Evolutionary conservation across 1,140 invertebrate species (phyloP).

Genomic region (Drosophila insularis): DNA sequence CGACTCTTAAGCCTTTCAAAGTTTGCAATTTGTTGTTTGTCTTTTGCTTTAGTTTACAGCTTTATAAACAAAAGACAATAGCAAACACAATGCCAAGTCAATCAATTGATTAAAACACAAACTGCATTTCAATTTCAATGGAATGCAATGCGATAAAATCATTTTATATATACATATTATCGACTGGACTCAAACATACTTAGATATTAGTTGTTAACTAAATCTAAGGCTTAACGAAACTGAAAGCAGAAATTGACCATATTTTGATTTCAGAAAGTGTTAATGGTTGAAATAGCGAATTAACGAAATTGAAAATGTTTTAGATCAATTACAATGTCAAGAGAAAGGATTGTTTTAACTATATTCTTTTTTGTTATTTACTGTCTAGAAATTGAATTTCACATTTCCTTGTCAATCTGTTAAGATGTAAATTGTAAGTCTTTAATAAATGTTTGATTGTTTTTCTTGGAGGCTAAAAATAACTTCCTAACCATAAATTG

Average conservation of each 20-base stretch:
- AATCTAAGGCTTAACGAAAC: not conserved
- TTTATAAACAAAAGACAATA: slow-evolving; percentile 47
- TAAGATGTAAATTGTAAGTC: not conserved
- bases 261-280: too few relatives aligned
- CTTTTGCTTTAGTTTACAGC: slow-evolving; percentile 42
- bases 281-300: too few relatives aligned
- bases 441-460: not conserved
- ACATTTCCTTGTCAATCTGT: too few relatives aligned
- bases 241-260: not conserved
- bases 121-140: slow-evolving; percentile 9
- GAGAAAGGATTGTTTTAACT: too few relatives aligned
- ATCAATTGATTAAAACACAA: slow-evolving; percentile 45
- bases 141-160: slow-evolving; percentile 7
- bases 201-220: not conserved
- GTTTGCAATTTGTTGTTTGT: slow-evolving; percentile 33
- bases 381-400: too few relatives aligned
- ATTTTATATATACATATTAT: not conserved
- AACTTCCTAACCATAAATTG: not conserved
- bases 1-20: not conserved
- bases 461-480: not conserved
- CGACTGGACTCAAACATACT: not conserved
- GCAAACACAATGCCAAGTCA: slow-evolving; percentile 41
- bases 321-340: too few relatives aligned
- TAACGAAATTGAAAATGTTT: too few relatives aligned
- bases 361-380: too few relatives aligned